These are phyloP conservation scores for Papilio aristodemus DNA, from an alignment of 1,140 invertebrate species.

Conservation along the genomic window DNA sequence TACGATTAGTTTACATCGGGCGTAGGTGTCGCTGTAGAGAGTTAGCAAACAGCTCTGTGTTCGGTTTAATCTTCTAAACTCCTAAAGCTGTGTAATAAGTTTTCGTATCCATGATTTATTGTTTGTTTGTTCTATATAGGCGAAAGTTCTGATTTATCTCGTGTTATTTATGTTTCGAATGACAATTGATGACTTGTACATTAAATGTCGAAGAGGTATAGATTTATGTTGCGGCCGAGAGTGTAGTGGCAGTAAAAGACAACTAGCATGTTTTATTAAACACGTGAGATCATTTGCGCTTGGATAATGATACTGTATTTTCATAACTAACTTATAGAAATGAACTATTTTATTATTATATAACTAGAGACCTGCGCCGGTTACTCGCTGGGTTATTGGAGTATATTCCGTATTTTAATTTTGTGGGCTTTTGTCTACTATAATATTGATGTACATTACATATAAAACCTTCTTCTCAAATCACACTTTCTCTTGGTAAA, in stretches of 20 bases:
- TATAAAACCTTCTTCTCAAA: no score
- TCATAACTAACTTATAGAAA: neutral
- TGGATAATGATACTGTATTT: neutral
- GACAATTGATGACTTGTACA: slow-evolving; percentile 33
- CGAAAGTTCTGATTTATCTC: slow-evolving; percentile 40
- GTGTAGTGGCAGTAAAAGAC: neutral
- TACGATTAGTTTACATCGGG: neutral
- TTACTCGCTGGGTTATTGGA: neutral
- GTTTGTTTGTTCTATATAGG: slow-evolving; percentile 46
- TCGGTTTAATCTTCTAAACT: slow-evolving; percentile 43
- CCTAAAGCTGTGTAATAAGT: slow-evolving; percentile 43
- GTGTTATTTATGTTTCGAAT: slow-evolving; percentile 28
- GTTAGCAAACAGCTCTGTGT: slow-evolving; percentile 18
- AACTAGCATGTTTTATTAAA: slow-evolving; percentile 3
- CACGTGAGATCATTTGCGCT: neutral
- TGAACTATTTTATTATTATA: neutral
- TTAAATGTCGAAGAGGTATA: slow-evolving; percentile 20
- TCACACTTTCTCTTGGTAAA: no score
- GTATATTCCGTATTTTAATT: no score
- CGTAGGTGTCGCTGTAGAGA: slow-evolving; percentile 41
- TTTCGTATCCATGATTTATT: slow-evolving; percentile 46
- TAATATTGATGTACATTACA: no score
- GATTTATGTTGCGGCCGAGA: slow-evolving; percentile 24
- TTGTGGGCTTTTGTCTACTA: no score
- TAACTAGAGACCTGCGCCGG: no score